phyloP scores from a whole-genome alignment of 2,888 invertebrate species.

The Pherbina coryleti region DNA sequence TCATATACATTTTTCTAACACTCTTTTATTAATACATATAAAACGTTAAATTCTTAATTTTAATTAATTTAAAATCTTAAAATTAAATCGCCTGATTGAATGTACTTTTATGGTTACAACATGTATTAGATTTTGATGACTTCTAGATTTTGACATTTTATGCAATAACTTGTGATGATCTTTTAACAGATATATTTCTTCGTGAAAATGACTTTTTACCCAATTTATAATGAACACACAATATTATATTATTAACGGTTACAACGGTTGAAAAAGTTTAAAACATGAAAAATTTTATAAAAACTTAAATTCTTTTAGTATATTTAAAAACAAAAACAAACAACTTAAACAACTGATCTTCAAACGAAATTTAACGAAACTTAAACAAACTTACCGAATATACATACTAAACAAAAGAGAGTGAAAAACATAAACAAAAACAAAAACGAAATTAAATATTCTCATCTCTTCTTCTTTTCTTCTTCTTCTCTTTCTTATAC shows the following conservation, averaged over 20 bases:
- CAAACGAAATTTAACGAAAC: not conserved
- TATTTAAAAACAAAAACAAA: constrained; percentile 31
- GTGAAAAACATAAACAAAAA: constrained; percentile 45
- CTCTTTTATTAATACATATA: constrained; percentile 47
- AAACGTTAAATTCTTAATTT: constrained; percentile 38
- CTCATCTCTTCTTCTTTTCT: constrained; percentile 18
- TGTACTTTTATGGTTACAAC: not conserved
- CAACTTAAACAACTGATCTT: constrained; percentile 44
- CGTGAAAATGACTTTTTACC: not conserved
- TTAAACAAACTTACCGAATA: constrained; percentile 43
- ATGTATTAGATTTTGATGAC: not conserved
- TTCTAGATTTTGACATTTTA: not conserved
- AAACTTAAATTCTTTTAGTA: not conserved
- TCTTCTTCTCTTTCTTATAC: constrained; percentile 41
- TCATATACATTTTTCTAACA: constrained; percentile 45
- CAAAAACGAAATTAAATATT: constrained; percentile 45
- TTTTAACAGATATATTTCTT: not conserved
- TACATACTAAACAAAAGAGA: constrained; percentile 46
- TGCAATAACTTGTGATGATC: not conserved
- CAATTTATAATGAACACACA: not conserved
- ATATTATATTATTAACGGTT: no score
- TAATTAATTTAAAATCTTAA: constrained; percentile 15
- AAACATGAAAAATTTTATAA: not conserved
- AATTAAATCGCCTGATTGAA: constrained; percentile 33
- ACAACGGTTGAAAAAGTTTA: not conserved